Evolutionary conservation across 2,797 vertebrate genomes (phyloP), one percentile per base, ranked within the genome.

Genomic region (Coilia nasus): DNA sequence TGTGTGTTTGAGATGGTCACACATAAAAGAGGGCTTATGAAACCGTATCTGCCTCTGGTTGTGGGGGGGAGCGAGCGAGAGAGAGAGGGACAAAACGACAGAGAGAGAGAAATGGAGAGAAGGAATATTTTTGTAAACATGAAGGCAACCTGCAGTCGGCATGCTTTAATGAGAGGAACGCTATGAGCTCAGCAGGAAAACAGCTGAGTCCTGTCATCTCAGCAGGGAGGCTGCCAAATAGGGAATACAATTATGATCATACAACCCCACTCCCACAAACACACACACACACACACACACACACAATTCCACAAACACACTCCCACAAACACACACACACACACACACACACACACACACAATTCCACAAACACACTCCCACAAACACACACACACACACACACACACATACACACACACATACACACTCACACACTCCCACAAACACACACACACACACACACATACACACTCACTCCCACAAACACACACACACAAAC

Each of bases 181-280:
- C 23, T n/a, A 23, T 71, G 64, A 71, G 64, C 64, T 71, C 64
- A 71, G 25, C 64, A 71, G 17, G 25, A 71, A 71, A 71, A 31
- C 64, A 31, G 25, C 28, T 71, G 14, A 0, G 0, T 71, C 17
- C 64, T 71, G 64, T 71, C 64, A 31, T 71, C 64, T 31, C 60
- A 64, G 3, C 25, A 31, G 28, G 62, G 12, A 14, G 1, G 23
- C 25, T 28, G 28, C 9, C 12, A 71, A n/a, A 14, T 14, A 28
- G 12, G 64, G 64, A 31, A 31, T 71, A 17, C 31, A 71, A 31
- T 71, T 12, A 31, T 54, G 10, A 54, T 71, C 31, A 46, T 23
- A 19, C 35, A 41, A 5, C 35, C 35, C 35, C 35, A 2, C 35
- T 41, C 5, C 35, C 35, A 41, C 35, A 41, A 2, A 41, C 35